These are phyloP conservation scores for Pelodytes ibericus DNA, from an alignment of 2,797 vertebrate species.

Conservation along the genomic window DNA sequence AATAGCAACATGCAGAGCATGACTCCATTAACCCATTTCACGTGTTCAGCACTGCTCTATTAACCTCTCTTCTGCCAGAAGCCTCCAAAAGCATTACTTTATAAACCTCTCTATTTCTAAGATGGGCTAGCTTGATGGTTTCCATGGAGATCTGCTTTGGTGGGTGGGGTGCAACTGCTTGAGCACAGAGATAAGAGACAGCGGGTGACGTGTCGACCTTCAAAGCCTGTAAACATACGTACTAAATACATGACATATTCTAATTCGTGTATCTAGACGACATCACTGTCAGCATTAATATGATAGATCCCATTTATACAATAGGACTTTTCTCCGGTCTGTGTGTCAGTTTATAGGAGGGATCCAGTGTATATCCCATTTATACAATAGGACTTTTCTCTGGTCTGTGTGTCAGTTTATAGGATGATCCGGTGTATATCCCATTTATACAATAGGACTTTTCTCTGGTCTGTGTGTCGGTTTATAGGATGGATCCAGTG, in stretches of 20 bases:
- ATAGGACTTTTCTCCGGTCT: conserved; percentile 9
- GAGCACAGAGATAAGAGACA: conserved; percentile 34
- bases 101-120: conserved; percentile 5
- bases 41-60: not conserved
- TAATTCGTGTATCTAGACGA: no score
- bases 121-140: conserved; percentile 47
- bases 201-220: conserved; percentile 19
- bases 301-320: not conserved
- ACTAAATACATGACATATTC: not conserved
- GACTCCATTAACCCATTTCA: not conserved
- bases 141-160: conserved; percentile 4
- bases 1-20: not conserved
- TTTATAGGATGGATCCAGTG: no score
- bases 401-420: not conserved
- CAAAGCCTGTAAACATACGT: not conserved
- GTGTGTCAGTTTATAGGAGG: not conserved
- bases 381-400: conserved; percentile 8
- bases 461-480: no score
- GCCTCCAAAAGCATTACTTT: not conserved
- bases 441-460: no score
- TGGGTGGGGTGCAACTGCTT: conserved; percentile 37
- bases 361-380: not conserved
- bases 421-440: no score
- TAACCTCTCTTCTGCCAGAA: not conserved
- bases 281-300: not conserved